A percentile compares a stretch with the other conserved stretches of the same genome.
Conservation (phyloP, 2,888 invertebrate species). For the Erebia ligea region DNA sequence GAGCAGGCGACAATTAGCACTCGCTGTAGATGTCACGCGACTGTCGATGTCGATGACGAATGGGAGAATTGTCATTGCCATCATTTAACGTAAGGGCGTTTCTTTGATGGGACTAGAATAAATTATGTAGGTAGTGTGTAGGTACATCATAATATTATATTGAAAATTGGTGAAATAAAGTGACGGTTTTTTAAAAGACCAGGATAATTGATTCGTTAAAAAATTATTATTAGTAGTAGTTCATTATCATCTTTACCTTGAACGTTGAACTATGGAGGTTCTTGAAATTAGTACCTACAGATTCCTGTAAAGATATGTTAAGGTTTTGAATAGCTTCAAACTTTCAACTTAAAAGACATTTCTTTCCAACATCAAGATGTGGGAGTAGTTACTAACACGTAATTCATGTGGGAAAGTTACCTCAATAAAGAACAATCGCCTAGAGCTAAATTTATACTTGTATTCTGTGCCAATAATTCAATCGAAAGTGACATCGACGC, state of each 20-base stretch:
- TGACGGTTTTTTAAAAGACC: too few relatives aligned
- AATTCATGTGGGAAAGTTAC: not conserved
- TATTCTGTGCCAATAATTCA: slow-evolving; percentile 19
- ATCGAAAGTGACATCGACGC: slow-evolving; percentile 24
- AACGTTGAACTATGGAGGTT: too few relatives aligned
- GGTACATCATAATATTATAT: too few relatives aligned
- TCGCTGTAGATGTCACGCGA: slow-evolving; percentile 73
- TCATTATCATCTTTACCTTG: too few relatives aligned
- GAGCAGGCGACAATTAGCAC: slow-evolving; percentile 68
- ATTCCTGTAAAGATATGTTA: too few relatives aligned
- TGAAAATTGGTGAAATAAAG: too few relatives aligned
- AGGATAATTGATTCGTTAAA: too few relatives aligned
- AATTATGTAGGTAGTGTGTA: too few relatives aligned
- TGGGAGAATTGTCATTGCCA: slow-evolving; percentile 9
- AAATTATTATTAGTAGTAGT: too few relatives aligned
- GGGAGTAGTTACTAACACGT: not conserved
- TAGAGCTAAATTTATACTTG: slow-evolving; percentile 1
- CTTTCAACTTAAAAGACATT: not conserved
- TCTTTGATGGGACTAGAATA: not conserved
- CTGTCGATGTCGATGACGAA: slow-evolving; percentile 39
- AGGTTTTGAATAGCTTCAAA: too few relatives aligned
- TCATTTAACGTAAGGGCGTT: slow-evolving; percentile 14
- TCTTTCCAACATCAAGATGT: not conserved
- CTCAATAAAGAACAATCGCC: not conserved
- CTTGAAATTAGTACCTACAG: too few relatives aligned